Conservation (phyloP, 2,888 invertebrate species). For the Xanthorhoe designata region DNA sequence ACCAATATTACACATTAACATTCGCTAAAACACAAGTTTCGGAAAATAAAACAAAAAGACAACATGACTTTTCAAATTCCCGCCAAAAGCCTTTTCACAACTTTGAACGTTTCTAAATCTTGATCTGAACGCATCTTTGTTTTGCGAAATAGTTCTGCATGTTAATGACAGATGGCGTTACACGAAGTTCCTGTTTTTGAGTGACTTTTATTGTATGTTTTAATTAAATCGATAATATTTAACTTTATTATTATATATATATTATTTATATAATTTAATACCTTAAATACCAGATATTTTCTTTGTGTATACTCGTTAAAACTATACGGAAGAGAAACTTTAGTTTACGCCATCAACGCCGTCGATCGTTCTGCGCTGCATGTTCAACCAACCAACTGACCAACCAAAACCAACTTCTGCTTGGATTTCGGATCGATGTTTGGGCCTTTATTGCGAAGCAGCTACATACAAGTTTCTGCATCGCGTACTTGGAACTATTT, state of each 20-base stretch:
- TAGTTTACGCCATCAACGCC: conserved; percentile 54
- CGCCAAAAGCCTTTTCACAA: too few relatives aligned
- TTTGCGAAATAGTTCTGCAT: neutral
- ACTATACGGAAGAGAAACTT: conserved; percentile 50
- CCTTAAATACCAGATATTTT: neutral
- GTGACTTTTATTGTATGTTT: conserved; percentile 34
- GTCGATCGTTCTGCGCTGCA: conserved; percentile 39
- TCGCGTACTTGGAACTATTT: conserved; percentile 89
- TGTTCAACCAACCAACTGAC: conserved; percentile 60
- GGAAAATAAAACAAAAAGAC: too few relatives aligned
- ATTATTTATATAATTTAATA: conserved; percentile 10
- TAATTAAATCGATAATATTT: conserved; percentile 2
- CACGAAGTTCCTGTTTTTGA: conserved; percentile 44
- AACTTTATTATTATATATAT: conserved; percentile 31
- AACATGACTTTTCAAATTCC: too few relatives aligned
- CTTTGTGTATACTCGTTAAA: neutral
- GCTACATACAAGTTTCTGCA: conserved; percentile 89
- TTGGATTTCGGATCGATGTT: conserved; percentile 88
- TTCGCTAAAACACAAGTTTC: too few relatives aligned
- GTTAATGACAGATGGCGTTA: conserved; percentile 46
- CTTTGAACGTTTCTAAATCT: neutral
- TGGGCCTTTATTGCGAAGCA: conserved; percentile 87
- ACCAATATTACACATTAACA: too few relatives aligned
- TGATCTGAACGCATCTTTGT: conserved; percentile 17
- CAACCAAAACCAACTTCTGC: conserved; percentile 52